These are phyloP conservation scores for Sesamia inferens DNA, from an alignment of 2,888 invertebrate species.

Conservation along the genomic window DNA sequence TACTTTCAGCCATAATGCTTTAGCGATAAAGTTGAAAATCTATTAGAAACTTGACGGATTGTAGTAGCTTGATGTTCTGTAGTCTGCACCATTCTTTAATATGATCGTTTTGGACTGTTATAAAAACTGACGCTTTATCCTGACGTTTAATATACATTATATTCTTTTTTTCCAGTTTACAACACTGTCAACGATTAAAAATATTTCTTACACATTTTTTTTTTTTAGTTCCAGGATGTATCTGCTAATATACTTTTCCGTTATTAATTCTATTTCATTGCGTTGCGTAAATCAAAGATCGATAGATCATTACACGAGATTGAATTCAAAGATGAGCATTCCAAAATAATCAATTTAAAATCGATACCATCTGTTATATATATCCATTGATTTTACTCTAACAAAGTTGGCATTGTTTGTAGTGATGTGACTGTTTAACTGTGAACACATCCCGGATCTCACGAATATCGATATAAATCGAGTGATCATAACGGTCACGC, in stretches of 20 bases:
- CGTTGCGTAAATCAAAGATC: slow-evolving; percentile 6
- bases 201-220: background rate
- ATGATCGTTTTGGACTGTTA: slow-evolving; percentile 10
- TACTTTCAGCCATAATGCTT: too few relatives aligned
- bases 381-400: slow-evolving; percentile 64
- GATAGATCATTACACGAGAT: slow-evolving; percentile 21
- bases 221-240: background rate
- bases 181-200: background rate
- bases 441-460: slow-evolving; percentile 73
- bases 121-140: background rate
- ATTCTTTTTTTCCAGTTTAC: background rate
- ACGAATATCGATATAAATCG: slow-evolving; percentile 77
- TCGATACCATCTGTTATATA: slow-evolving; percentile 69
- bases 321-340: slow-evolving; percentile 16
- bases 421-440: slow-evolving; percentile 44
- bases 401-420: slow-evolving; percentile 75
- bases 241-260: background rate
- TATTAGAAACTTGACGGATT: too few relatives aligned
- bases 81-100: slow-evolving; percentile 16
- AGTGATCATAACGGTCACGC: slow-evolving; percentile 78
- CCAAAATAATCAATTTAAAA: slow-evolving; percentile 61
- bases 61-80: too few relatives aligned
- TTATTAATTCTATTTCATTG: slow-evolving; percentile 8
- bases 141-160: too few relatives aligned
- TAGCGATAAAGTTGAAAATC: too few relatives aligned